Conservation (phyloP, 2,888 invertebrate genomes). For the Agrotis ipsilon region DNA sequence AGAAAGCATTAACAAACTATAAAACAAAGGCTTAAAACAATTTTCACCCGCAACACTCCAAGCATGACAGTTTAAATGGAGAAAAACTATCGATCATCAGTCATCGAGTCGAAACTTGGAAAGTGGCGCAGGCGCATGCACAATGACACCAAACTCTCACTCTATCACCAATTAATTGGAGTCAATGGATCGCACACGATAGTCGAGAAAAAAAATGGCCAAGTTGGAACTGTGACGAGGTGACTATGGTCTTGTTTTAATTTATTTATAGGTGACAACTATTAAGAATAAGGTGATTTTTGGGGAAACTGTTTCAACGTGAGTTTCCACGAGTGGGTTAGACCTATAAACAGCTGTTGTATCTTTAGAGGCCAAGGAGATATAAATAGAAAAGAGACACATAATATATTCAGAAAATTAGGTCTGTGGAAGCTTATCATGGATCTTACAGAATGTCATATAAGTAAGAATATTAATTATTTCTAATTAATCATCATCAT, state of each 20-base stretch:
- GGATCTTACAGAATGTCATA: too few species aligned
- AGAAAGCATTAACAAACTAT: slow-evolving; percentile 57
- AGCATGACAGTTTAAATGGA: slow-evolving; percentile 82
- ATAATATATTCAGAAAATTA: too few species aligned
- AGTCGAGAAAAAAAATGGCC: slow-evolving; percentile 52
- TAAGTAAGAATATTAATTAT: too few species aligned
- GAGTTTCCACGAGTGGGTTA: too few species aligned
- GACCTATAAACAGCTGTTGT: too few species aligned
- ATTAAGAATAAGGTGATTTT: too few species aligned
- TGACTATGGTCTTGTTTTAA: slow-evolving; percentile 31
- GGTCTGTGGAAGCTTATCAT: too few species aligned
- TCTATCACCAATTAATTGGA: slow-evolving; percentile 84
- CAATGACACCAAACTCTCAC: slow-evolving; percentile 81
- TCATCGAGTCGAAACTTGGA: slow-evolving; percentile 82
- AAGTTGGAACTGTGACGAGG: slow-evolving; percentile 44
- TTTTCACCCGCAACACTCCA: slow-evolving; percentile 82
- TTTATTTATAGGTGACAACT: neutral
- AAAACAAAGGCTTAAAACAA: slow-evolving; percentile 69
- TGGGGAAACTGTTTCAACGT: too few species aligned
- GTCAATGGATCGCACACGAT: slow-evolving; percentile 82
- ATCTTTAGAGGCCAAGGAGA: too few species aligned
- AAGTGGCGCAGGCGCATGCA: slow-evolving; percentile 72
- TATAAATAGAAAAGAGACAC: too few species aligned
- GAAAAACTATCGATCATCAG: slow-evolving; percentile 85
- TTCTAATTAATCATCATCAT: too few species aligned